Evolutionary conservation across 2,888 invertebrate species (phyloP).

Genomic region (Apodemia mormo): DNA sequence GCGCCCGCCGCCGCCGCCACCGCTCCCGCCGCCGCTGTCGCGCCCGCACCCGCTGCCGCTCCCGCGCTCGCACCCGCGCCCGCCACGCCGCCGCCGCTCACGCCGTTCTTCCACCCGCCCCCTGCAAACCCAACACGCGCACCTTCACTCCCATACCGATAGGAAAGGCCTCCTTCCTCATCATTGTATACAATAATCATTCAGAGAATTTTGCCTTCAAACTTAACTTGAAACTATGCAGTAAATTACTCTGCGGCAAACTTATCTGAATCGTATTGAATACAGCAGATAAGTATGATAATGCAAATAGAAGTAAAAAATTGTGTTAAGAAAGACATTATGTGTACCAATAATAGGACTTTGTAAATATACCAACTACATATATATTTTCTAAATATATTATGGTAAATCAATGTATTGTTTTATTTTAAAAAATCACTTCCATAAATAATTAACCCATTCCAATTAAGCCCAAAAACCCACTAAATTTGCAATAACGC

Average conservation of each 20-base stretch:
- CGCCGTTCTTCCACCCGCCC: conserved; percentile 76
- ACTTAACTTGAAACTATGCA: no score
- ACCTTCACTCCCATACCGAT: no score
- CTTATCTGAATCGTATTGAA: background rate
- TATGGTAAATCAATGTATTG: background rate
- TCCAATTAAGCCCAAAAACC: no score
- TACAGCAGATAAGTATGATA: background rate
- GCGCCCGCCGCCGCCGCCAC: conserved; percentile 34
- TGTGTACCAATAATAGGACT: background rate
- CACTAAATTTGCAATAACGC: no score
- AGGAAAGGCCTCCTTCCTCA: no score
- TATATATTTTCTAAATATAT: background rate
- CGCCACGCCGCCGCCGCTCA: conserved; percentile 47
- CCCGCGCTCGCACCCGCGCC: no score
- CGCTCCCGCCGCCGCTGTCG: conserved; percentile 36
- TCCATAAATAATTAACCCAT: no score
- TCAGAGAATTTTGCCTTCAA: no score
- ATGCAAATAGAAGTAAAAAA: background rate
- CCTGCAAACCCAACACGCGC: conserved; percentile 41
- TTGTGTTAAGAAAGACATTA: background rate
- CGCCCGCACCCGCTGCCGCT: conserved; percentile 36
- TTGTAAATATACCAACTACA: background rate
- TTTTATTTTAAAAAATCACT: no score
- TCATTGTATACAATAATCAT: no score
- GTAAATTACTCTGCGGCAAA: background rate